Conservation (phyloP, 2,888 invertebrate genomes). For the Synanthedon vespiformis region DNA sequence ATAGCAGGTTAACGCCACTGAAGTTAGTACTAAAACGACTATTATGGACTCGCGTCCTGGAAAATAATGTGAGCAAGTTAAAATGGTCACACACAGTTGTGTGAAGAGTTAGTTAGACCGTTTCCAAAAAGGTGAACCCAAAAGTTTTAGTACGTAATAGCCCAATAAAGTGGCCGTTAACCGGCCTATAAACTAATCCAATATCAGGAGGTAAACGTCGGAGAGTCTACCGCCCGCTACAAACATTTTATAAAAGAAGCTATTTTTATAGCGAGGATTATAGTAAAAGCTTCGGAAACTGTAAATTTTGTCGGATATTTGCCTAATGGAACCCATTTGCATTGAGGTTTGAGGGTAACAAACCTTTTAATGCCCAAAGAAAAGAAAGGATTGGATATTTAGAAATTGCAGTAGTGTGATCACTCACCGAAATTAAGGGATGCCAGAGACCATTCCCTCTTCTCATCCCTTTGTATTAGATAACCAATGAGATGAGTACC, state of each 20-base stretch:
- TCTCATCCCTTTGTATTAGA: too few relatives aligned
- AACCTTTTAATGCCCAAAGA: background rate
- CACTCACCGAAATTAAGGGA: too few relatives aligned
- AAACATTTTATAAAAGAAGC: background rate
- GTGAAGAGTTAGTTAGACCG: background rate
- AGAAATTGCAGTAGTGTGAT: too few relatives aligned
- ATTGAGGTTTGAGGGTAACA: background rate
- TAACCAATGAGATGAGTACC: too few relatives aligned
- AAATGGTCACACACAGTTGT: background rate
- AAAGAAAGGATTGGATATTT: background rate
- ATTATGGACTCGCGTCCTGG: background rate
- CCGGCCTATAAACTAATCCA: constrained; percentile 17
- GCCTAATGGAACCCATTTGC: background rate
- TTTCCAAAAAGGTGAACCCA: background rate
- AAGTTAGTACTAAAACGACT: too few relatives aligned
- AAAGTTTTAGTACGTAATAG: constrained; percentile 14
- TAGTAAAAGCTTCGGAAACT: background rate
- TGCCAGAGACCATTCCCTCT: too few relatives aligned
- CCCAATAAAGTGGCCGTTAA: constrained; percentile 21
- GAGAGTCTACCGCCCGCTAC: background rate
- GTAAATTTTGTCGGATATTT: background rate
- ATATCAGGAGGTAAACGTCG: background rate
- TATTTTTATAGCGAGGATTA: background rate
- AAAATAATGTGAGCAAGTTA: background rate
- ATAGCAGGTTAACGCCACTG: too few relatives aligned